Conservation (phyloP, 2,113 vertebrate genomes). For the Patagioenas fasciata region DNA sequence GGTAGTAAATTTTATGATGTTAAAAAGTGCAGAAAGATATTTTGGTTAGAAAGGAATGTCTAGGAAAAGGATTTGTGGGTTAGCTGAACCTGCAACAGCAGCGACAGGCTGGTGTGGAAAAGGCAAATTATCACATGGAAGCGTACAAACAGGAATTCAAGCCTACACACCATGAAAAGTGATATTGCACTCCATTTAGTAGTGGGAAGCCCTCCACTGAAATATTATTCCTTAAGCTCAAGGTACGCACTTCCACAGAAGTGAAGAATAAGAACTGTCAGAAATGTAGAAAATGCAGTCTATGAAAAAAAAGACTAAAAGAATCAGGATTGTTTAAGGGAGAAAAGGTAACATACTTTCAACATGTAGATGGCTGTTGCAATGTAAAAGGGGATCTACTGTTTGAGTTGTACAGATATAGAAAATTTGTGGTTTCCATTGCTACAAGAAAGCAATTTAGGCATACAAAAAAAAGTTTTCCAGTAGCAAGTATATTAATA, state of each 20-base stretch:
- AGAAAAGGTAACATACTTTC: neutral
- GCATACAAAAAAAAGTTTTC: neutral
- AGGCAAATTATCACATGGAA: neutral
- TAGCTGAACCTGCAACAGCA: neutral
- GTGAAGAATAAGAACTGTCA: neutral
- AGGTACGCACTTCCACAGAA: neutral
- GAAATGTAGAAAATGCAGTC: neutral
- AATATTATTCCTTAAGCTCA: neutral
- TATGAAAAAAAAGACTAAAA: neutral
- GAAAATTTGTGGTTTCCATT: neutral
- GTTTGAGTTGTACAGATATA: neutral
- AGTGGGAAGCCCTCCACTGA: neutral
- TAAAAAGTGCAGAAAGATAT: neutral
- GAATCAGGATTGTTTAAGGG: neutral
- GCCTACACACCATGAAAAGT: neutral
- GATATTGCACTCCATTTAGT: neutral
- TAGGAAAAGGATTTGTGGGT: neutral
- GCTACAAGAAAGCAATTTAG: neutral
- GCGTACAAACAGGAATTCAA: neutral
- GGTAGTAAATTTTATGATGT: neutral
- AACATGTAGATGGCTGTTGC: neutral
- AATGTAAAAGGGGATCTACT: neutral
- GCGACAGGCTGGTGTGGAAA: neutral
- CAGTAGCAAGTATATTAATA: neutral
- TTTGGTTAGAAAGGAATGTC: neutral